Evolutionary conservation across 2,113 vertebrate genomes (phyloP), one percentile per base, ranked within the genome.

Genomic region (Pseudopodoces humilis): DNA sequence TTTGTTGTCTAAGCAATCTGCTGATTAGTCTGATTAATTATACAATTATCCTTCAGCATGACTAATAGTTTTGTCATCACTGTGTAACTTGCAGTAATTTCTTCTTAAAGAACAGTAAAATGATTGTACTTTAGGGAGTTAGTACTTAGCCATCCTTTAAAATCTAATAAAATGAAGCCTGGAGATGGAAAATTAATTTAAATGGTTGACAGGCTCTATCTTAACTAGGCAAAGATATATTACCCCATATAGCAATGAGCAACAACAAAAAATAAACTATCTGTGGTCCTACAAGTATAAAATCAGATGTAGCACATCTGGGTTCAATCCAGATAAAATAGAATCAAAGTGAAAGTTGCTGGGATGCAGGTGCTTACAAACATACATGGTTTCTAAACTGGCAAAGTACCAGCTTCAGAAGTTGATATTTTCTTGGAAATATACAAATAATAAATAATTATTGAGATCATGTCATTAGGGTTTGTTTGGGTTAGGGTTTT

Each of bases 21-120:
- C 84, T 95, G 92, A 88, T 95, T 90, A 87, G 71, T 83, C 58
- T 90, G 83, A 96, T 96, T 85, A 91, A 92, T 81, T 90, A 94
- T 49, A 88, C 77, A 96, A 92, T 89, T 95, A 93, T 67, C 72
- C 83, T 84, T 82, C 91, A 78, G 68, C 50, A 86, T 88, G 85
- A 96, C 60, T 85, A 93, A 94, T 46, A 88, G 87, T 72, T 96
- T 84, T 88, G 90, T 87, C 91, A 92, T 83, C 49, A 58, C 41
- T 68, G 78, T 47, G 74, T 65, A 86, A 85, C 72, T 92, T 83
- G 71, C 31, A 85, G 59, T 86, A 81, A 87, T 95, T 88, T 95
- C 53, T 88, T 91, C 85, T 86, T 69, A 41, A 90, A 91, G 86
- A 86, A 53, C 18, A 25, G n/a, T 28, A 43, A 94, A 91, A 86